Evolutionary conservation across 2,888 invertebrate species (phyloP).

Genomic region (Meloe dianella): DNA sequence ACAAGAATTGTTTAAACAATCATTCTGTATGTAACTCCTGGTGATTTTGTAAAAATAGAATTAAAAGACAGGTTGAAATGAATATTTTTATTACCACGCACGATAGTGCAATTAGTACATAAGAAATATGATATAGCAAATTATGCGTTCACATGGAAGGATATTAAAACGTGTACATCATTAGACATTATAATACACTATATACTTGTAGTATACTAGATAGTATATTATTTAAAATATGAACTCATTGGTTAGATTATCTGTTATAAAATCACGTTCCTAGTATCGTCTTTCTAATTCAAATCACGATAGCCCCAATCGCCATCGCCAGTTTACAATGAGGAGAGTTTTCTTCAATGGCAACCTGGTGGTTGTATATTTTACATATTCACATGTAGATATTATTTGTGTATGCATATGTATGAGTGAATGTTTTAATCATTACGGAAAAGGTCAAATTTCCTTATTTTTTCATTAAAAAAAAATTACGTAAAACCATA

Average conservation of each 20-base stretch:
- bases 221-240: slow-evolving; percentile 23
- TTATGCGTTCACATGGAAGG: slow-evolving; percentile 15
- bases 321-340: background rate
- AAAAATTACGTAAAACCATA: background rate
- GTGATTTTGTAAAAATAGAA: too few species aligned
- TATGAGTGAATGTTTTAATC: slow-evolving; percentile 18
- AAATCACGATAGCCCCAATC: slow-evolving; percentile 33
- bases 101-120: slow-evolving; percentile 7
- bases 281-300: slow-evolving; percentile 35
- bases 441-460: slow-evolving; percentile 20
- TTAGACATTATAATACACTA: slow-evolving; percentile 6
- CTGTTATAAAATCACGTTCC: slow-evolving; percentile 40
- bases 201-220: slow-evolving; percentile 23
- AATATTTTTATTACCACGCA: background rate
- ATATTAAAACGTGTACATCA: slow-evolving; percentile 17
- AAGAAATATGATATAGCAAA: slow-evolving; percentile 12
- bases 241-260: slow-evolving; percentile 35
- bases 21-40: too few species aligned
- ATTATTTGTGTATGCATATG: background rate
- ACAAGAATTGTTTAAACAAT: too few species aligned
- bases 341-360: slow-evolving; percentile 20
- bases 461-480: background rate
- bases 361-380: slow-evolving; percentile 15
- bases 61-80: background rate
- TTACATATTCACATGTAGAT: background rate